Evolutionary conservation across 2,113 vertebrate genomes (phyloP), one percentile per base, ranked within the genome.

Genomic region (Syngnathus scovelli): DNA sequence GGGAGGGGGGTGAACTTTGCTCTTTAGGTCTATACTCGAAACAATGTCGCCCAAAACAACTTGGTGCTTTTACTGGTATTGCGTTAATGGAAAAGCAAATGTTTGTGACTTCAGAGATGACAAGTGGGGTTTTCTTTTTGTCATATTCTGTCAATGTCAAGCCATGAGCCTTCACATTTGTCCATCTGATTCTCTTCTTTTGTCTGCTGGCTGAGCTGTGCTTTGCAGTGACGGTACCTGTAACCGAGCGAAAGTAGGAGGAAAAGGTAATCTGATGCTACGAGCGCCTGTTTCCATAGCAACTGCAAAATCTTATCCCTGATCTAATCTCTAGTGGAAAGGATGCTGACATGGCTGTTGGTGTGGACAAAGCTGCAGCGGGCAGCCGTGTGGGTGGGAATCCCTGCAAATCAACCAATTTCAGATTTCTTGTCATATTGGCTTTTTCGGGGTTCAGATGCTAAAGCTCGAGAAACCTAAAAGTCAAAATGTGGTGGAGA

Each of bases 241-340:
- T 68, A 44, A 67, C 52, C 1, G 39, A 52, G 48, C 70, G 52
- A 61, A 61, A 64, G 64, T 19, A 46, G 64, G 75, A 59, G 66
- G 68, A 52, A 71, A 81, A 77, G 68, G 6, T 66, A 72, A 72
- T 62, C 67, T 66, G 48, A 23, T 76, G 71, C 76, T 82, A 69
- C 74, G 76, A 83, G 78, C 77, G 76, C 64, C 54, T 79, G 84
- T 88, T 86, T 85, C 85, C 84, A 85, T 83, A 72, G 86, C 39
- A 27, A 89, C 81, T 23, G 66, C 58, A 71, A 80, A 77, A 83
- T 78, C 73, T 82, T 75, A 43, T 41, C 58, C 62, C 72, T 75
- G 74, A 39, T 46, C 64, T 59, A 66, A 68, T 71, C 67, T 64
- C 76, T 59, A 69, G 33, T 55, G 54, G 71, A 23, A 13, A 69